Conservation (phyloP, 2,113 vertebrate species). For the Hippocampus barbouri region DNA sequence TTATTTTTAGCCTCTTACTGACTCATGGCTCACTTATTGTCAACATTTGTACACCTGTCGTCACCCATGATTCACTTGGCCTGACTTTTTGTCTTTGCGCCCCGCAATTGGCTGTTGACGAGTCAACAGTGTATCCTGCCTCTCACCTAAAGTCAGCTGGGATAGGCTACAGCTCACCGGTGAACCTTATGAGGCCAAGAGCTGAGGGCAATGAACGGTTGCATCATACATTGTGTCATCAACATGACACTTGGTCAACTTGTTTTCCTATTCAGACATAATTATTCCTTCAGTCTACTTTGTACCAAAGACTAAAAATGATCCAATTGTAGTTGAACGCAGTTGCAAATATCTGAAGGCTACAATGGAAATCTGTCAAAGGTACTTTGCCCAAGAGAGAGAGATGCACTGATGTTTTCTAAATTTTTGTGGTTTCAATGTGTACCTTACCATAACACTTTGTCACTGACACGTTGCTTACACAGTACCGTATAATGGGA, state of each 20-base stretch:
- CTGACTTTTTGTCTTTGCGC: not conserved
- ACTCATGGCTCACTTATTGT: not conserved
- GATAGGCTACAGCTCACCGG: no score
- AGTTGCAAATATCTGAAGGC: not conserved
- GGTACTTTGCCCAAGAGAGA: not conserved
- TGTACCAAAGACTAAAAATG: not conserved
- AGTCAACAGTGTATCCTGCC: no score
- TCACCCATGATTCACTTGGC: not conserved
- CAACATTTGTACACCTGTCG: not conserved
- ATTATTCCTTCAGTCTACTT: not conserved
- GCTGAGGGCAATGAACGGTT: no score
- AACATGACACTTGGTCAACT: not conserved
- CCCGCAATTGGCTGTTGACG: no score
- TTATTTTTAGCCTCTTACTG: constrained; percentile 23
- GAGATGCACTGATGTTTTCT: not conserved
- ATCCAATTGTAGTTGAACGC: not conserved
- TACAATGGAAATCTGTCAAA: not conserved
- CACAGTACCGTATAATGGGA: not conserved
- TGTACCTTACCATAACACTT: not conserved
- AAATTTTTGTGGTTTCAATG: not conserved
- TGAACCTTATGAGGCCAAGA: not conserved
- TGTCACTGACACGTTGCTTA: not conserved
- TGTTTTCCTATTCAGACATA: not conserved
- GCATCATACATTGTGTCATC: not conserved
- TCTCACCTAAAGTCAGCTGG: no score